Evolutionary conservation across 1,140 invertebrate species (phyloP), one percentile per base, ranked within the genome.

Genomic region (Phocides pigmalion): DNA sequence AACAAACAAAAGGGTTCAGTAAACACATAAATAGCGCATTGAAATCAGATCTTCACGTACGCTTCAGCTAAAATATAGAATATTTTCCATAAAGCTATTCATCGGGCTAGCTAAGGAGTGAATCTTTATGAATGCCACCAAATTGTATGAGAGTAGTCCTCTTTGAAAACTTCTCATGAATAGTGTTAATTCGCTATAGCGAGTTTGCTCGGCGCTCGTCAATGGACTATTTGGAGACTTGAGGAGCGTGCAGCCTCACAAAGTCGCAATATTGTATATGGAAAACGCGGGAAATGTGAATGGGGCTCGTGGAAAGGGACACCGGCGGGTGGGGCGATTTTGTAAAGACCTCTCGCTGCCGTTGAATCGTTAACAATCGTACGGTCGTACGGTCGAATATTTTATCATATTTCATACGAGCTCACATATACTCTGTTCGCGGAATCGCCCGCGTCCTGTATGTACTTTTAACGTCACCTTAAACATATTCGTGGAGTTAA

Each of bases 101-200:
- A 89, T 78, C 75, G 76, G 74, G 76, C 79, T 76, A 74, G 87
- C 84, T 89, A 87, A 90, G 88, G 84, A 90, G 84, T 84, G 86
- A 89, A 90, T 90, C 87, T 87, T 89, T 88, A 81, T 89, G 84
- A 89, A 88, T 89, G 84, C 84, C 79, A 88, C 87, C 84, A 89
- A 88, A 89, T 90, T 90, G 87, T 89, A 89, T 89, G 87, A 87
- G 87, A 88, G 85, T 87, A 89, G 87, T 89, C 85, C 84, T 88
- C 85, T 89, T 89, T 89, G 79, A 89, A 88, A 90, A 89, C 79
- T 89, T 89, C 85, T 79, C 79, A 75, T 87, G 85, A 85, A 79
- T 81, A 82, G 79, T 81, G 84, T 87, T 87, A 90, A 89, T 87
- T 90, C 85, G 85, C 85, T 89, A 90, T 90, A 90, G 85, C 86